Conservation (phyloP, 2,888 invertebrate species). For the Embidobia sp. region DNA sequence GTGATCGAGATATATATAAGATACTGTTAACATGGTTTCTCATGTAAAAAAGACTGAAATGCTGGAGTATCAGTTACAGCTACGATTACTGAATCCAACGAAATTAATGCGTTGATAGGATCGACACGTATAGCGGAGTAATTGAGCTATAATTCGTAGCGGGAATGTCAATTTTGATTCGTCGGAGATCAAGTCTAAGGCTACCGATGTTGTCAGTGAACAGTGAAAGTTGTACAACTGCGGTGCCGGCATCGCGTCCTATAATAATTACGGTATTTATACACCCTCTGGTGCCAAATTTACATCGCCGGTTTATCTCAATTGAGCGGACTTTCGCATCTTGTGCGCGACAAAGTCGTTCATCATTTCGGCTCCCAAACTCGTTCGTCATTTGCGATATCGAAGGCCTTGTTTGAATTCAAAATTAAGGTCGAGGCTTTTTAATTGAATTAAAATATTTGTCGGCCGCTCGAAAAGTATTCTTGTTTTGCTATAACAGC, state of each 20-base stretch:
- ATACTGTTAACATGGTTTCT: too few species aligned
- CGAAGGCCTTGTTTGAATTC: too few species aligned
- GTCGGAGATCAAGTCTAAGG: constrained; percentile 31
- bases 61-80: too few species aligned
- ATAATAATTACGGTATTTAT: constrained; percentile 45
- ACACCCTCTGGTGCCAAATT: constrained; percentile 19
- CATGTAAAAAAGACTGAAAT: not conserved
- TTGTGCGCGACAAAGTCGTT: constrained; percentile 3
- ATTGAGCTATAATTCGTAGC: constrained; percentile 28
- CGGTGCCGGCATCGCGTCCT: constrained; percentile 11
- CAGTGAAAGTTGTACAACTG: constrained; percentile 29
- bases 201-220: constrained; percentile 30
- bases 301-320: constrained; percentile 22
- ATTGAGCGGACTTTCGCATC: constrained; percentile 5
- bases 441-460: too few species aligned
- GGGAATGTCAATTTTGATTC: constrained; percentile 41
- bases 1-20: too few species aligned
- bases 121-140: not conserved
- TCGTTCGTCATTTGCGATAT: too few species aligned
- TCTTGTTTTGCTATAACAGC: constrained; percentile 21
- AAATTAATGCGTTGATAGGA: constrained; percentile 13
- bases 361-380: not conserved
- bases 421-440: too few species aligned
- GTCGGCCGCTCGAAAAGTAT: too few species aligned
- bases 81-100: not conserved